phyloP scores from a whole-genome alignment of 2,888 invertebrate species.

The Axea sp. region DNA sequence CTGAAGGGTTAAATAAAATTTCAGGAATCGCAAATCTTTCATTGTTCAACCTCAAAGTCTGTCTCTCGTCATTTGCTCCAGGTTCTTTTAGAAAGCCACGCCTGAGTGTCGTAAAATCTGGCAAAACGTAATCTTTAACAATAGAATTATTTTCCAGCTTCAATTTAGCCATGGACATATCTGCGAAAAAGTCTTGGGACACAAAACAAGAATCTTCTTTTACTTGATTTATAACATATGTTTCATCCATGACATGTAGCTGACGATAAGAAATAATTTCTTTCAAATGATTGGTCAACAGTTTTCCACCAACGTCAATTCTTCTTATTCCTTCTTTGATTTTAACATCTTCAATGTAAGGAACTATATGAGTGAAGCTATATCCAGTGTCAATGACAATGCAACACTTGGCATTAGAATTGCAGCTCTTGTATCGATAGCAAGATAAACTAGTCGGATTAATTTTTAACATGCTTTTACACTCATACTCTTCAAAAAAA shows the following conservation, averaged over 20 bases:
- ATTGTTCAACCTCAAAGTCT: slow-evolving; percentile 92
- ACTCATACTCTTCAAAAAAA: slow-evolving; percentile 98
- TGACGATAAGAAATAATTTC: slow-evolving; percentile 98
- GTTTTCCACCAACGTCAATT: slow-evolving; percentile 97
- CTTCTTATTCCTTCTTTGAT: slow-evolving; percentile 86
- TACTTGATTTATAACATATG: slow-evolving; percentile 98
- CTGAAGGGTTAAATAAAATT: slow-evolving; percentile 95
- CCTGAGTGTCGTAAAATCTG: slow-evolving; percentile 94
- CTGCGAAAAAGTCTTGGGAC: slow-evolving; percentile 88
- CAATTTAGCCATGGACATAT: slow-evolving; percentile 85
- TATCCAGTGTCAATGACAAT: slow-evolving; percentile 96
- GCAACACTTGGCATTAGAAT: slow-evolving; percentile 82
- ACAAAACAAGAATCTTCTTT: slow-evolving; percentile 99
- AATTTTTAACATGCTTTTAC: slow-evolving; percentile 88
- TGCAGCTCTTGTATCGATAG: slow-evolving; percentile 83
- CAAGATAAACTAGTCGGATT: slow-evolving; percentile 91
- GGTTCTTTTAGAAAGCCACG: slow-evolving; percentile 85
- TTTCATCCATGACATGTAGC: slow-evolving; percentile 99
- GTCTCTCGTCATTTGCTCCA: slow-evolving; percentile 82
- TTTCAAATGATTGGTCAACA: slow-evolving; percentile 97
- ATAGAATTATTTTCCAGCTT: slow-evolving; percentile 85
- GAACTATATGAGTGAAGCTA: slow-evolving; percentile 96
- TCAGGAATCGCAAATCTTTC: slow-evolving; percentile 98
- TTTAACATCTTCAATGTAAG: slow-evolving; percentile 87
- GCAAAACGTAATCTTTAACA: slow-evolving; percentile 94